These are phyloP conservation scores for Epistrophella euchroma DNA, from an alignment of 2,888 invertebrate species.

Conservation along the genomic window DNA sequence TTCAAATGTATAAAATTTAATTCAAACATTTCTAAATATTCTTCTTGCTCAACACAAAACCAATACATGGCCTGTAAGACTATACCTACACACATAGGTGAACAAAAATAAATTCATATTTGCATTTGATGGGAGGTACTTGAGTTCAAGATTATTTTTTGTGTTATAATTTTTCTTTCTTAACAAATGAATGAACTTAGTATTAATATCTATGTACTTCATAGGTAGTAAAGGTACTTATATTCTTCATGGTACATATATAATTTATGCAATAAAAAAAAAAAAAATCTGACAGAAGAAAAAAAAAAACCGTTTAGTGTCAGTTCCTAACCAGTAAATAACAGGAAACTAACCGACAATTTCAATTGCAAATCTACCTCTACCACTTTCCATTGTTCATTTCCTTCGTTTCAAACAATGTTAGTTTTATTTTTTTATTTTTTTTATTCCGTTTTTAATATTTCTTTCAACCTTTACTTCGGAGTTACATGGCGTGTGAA, in stretches of 20 bases:
- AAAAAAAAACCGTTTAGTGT: constrained; percentile 21
- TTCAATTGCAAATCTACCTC: constrained; percentile 47
- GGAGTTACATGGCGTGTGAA: constrained; percentile 45
- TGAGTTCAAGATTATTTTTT: constrained; percentile 20
- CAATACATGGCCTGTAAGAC: neutral
- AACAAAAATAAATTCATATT: neutral
- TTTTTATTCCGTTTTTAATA: neutral
- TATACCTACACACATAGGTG: too few relatives aligned
- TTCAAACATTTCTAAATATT: too few relatives aligned
- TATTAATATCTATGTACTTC: constrained; percentile 1
- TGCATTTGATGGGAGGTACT: constrained; percentile 9
- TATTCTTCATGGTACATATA: constrained; percentile 6
- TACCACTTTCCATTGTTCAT: constrained; percentile 58
- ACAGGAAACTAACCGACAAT: constrained; percentile 50
- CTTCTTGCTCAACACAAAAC: neutral
- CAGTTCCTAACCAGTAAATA: constrained; percentile 38
- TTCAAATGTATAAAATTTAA: too few relatives aligned
- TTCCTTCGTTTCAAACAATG: constrained; percentile 41
- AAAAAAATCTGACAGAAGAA: neutral
- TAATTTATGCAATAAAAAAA: constrained; percentile 33
- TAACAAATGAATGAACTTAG: constrained; percentile 13
- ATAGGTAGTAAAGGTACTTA: neutral
- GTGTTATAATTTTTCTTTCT: constrained; percentile 4
- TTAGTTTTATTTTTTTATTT: constrained; percentile 23
- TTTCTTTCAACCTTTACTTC: constrained; percentile 36